A percentile compares a stretch with the other conserved stretches of the same genome.
phyloP scores from a whole-genome alignment of 2,113 vertebrate genomes.

The Cryptotis parvus region DNA sequence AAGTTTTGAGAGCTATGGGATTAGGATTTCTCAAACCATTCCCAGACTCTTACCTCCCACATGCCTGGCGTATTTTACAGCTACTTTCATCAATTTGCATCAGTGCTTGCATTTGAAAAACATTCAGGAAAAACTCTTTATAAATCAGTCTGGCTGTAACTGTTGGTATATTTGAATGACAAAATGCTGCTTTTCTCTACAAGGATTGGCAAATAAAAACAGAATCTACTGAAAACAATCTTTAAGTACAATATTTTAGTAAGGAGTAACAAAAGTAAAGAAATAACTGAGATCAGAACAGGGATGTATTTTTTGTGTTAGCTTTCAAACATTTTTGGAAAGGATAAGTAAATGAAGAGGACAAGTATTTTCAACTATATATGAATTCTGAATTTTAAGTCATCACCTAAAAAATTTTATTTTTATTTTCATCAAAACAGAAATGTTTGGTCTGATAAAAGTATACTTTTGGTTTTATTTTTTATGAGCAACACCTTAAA shows the following conservation, averaged over 20 bases:
- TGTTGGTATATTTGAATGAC: neutral
- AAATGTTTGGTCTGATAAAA: neutral
- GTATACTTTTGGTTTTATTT: neutral
- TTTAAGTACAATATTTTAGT: neutral
- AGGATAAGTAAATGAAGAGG: neutral
- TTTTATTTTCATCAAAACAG: constrained; percentile 6
- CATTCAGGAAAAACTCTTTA: constrained; percentile 13
- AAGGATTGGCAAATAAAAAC: constrained; percentile 26
- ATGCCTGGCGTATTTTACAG: constrained; percentile 44
- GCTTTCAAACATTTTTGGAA: neutral
- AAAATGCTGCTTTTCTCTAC: constrained; percentile 9
- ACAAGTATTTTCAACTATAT: neutral
- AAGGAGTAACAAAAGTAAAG: neutral
- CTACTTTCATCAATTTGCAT: constrained; percentile 79
- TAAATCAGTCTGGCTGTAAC: neutral
- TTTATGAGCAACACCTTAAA: neutral
- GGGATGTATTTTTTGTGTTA: neutral
- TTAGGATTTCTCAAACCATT: constrained; percentile 91
- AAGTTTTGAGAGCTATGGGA: constrained; percentile 91
- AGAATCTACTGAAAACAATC: neutral
- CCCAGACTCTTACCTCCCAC: constrained; percentile 63
- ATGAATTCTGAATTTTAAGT: neutral
- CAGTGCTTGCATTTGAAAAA: constrained; percentile 70
- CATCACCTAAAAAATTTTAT: neutral
- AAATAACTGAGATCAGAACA: neutral